Conservation (phyloP, 2,888 invertebrate species). For the Chaetoderma sp. region DNA sequence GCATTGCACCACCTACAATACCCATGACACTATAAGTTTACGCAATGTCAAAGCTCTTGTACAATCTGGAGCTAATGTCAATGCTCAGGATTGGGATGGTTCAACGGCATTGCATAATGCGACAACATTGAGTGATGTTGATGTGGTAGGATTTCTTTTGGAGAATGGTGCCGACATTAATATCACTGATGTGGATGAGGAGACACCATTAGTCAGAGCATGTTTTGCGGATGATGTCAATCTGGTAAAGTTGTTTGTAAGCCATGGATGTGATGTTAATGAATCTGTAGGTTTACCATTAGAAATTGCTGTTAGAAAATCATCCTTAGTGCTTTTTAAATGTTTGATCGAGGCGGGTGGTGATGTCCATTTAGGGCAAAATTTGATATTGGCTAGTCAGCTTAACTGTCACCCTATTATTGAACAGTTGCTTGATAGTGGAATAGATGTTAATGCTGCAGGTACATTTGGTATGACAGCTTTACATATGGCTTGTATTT, state of each 20-base stretch:
- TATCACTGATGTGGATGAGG: conserved; percentile 24
- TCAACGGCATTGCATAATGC: conserved; percentile 32
- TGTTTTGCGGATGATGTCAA: conserved; percentile 25
- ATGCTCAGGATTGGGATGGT: conserved; percentile 25
- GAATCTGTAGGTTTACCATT: conserved; percentile 29
- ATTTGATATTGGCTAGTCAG: conserved; percentile 29
- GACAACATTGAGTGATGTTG: conserved; percentile 26
- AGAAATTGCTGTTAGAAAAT: conserved; percentile 20
- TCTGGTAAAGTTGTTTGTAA: conserved; percentile 29
- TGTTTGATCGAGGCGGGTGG: conserved; percentile 31
- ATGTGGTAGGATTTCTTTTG: conserved; percentile 25
- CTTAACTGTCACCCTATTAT: conserved; percentile 27
- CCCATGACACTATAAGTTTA: conserved; percentile 21
- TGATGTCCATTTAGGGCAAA: conserved; percentile 12
- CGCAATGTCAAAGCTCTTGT: conserved; percentile 27
- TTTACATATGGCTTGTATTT: conserved; percentile 26
- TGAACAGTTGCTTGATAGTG: conserved; percentile 11
- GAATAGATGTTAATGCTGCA: conserved; percentile 22
- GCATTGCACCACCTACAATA: conserved; percentile 34
- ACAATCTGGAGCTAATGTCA: conserved; percentile 18
- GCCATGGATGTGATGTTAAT: conserved; percentile 30
- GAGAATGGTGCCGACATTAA: conserved; percentile 26
- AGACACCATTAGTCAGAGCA: conserved; percentile 31
- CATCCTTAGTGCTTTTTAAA: conserved; percentile 24
- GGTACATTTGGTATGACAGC: conserved; percentile 22